Evolutionary conservation across 2,113 vertebrate genomes (phyloP), one percentile per base, ranked within the genome.

Genomic region (Pristiophorus japonicus): DNA sequence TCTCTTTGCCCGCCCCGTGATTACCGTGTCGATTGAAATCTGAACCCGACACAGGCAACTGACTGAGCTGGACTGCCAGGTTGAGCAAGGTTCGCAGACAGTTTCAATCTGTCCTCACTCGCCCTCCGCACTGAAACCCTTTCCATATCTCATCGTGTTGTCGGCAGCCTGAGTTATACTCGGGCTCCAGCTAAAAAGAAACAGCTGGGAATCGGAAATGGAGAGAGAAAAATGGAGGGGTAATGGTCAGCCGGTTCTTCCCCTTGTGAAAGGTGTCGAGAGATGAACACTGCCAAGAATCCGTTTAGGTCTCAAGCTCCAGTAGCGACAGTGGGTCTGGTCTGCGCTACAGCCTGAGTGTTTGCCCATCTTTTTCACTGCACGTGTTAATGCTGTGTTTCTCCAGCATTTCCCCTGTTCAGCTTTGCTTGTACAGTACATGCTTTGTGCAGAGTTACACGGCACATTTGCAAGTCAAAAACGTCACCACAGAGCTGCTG

Each of bases 401-500:
- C 20, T 34, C 59, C 16, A 18, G 14, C 34, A 62, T 90, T 90
- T 88, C 85, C 51, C 34, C 87, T 62, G 24, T 47, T 91, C 3
- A 7, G n/a, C 51, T 62, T n/a, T 92, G 1, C 30, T 92, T n/a
- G 18, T 34, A 59, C n/a, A 65, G 59, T 20, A 34, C 11, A 22
- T 92, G n/a, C 88, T 38, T 92, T 92, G 88, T 63, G 34, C 18
- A 18, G 59, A 22, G 12, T 18, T 22, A 55, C 45, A 55, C 27
- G 10, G 34, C 18, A 38, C 16, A 92, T 92, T 92, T 92, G 88
- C 88, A 38, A 92, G 59, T 63, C 59, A 92, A 92, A 92, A 92
- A 10, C 59, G 63, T 65, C 88, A 92, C n/a, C 1, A 10, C 16
- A 22, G 0, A 20, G 12, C 30, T 38, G 38, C 16, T 65, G 59